Base-by-base conservation (phyloP, 2,888 invertebrate genomes). In the Scaptomyza caliginosa region DNA sequence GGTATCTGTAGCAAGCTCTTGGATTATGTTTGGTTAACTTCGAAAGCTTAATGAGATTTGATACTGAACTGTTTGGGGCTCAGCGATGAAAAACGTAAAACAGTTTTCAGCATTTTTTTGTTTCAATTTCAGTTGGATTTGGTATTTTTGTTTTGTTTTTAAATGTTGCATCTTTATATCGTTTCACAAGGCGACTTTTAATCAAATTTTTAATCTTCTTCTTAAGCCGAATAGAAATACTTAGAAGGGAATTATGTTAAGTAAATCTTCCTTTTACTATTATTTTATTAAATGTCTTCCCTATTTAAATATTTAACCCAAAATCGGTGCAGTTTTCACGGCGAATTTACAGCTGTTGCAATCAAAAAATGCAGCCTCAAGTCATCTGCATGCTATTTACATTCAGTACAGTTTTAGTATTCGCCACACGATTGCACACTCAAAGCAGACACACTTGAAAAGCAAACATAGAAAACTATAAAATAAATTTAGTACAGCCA, bases 341-440 rank as follows among this genome's bases (percentile, higher is more conserved):
- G 74, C 78, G 78, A 77, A 77, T 74, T 64, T 7, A 13, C 21
- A 26, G 43, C 49, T 48, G 62, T 28, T 34, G 36, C 24, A 28
- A 19, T 16, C 16, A 39, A 6, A 19, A 39, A 4, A 1, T 16
- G 28, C 46, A 28, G 50, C 24, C 36, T 13, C 24, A 52, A 13
- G 17, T 40, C 28, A 21, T 43, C 26, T 34, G 11, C 10, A 17
- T 34, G 48, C 30, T 32, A 23, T 24, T 17, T 34, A 11, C n/a
- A 6, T 7, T 10, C 38, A 21, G 8, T 1, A 10, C 30, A n/a
- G 32, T 13, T 26, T 24, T 7, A 16, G 32, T 24, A 13, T 63
- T 63, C 49, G 65, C 65, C 28, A 36, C 4, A 10, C 36, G 8
- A 3, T 16, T 46, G 48, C 28, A 23, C 46, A 64, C 49, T 67